A percentile compares a stretch with the other conserved stretches of the same genome.
phyloP scores from a whole-genome alignment of 2,797 vertebrate genomes.

The Esox masquinongy region DNA sequence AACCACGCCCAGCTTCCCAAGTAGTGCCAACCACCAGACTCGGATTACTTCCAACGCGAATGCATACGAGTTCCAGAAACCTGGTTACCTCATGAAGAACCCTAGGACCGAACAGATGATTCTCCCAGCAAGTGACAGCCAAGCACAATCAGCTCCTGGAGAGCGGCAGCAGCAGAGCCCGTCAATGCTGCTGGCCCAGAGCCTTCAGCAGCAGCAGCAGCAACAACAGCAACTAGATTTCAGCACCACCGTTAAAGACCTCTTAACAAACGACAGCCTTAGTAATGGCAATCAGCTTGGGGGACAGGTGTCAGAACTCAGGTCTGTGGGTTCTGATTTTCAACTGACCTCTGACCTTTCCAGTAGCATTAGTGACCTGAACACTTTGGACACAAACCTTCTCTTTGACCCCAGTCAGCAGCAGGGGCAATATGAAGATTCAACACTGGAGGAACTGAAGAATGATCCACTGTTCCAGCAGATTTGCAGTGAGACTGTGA shows the following conservation, averaged over 20 bases:
- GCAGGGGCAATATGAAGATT: constrained; percentile 90
- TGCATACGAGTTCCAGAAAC: constrained; percentile 85
- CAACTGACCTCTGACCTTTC: constrained; percentile 94
- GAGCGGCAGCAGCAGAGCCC: constrained; percentile 78
- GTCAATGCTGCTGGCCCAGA: constrained; percentile 45
- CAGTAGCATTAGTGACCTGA: constrained; percentile 94
- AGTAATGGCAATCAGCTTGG: constrained; percentile 82
- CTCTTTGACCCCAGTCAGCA: constrained; percentile 95
- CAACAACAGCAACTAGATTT: constrained; percentile 84
- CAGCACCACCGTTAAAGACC: constrained; percentile 86
- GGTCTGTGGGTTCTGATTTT: constrained; percentile 80
- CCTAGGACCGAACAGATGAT: constrained; percentile 82
- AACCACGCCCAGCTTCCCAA: constrained; percentile 78
- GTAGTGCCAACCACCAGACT: constrained; percentile 81
- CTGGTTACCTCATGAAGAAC: constrained; percentile 89
- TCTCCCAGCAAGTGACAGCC: constrained; percentile 82
- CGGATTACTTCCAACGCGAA: constrained; percentile 81
- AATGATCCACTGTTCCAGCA: constrained; percentile 96
- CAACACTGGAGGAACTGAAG: constrained; percentile 89
- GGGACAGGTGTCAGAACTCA: constrained; percentile 85
- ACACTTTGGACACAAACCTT: constrained; percentile 92
- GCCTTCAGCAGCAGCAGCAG: constrained; percentile 66
- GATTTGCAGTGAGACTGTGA: constrained; percentile 89
- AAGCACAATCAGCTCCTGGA: constrained; percentile 80
- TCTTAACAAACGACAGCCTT: constrained; percentile 82